Base-by-base conservation (phyloP, 23 tunicate species). In the Clavelina lepadiformis region DNA sequence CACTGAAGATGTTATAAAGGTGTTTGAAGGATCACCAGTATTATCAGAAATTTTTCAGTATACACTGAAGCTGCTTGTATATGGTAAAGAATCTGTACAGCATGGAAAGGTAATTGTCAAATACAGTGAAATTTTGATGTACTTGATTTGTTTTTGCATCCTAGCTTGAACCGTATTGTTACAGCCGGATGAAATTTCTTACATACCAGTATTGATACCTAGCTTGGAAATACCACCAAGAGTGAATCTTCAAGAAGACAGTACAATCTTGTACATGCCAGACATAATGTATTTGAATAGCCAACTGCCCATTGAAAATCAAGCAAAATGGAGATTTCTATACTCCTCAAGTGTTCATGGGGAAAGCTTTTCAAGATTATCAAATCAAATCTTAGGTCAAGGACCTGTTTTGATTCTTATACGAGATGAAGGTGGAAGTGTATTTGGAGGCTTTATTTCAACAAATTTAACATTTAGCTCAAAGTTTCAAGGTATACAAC, bases 281-380 rank as follows among this genome's bases (percentile, higher is more conserved):
- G 81, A 74, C 41, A 59, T 71, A 35, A 69, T 81, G 36, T 81
- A 38, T 52, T 31, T 89, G 3, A 81, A 81, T 63, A 47, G 70
- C 74, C 47, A 57, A 27, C 54, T 89, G 3, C 79, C 78, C 25
- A 20, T 70, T 32, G 21, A 46, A 5, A 8, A 38, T 18, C 89
- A 81, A 56, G 75, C 70, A 36, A 81, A 75, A 71, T 89, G 97
- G 97, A 75, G 97, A 44, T 70, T 89, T 36, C 63, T 89, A 34
- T 89, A 75, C 52, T 89, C 97, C 5, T 51, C 74, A 31, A 64
- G 51, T 21, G 50, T 89, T 6, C 97, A 89, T 37, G 97, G 97
- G 5, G 97, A 89, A 64, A 89, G 97, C 64, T 89, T 89, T 57
- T 81, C 97, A 22, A 89, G 64, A 46, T 35, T 89, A 25, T 63